Base-by-base conservation (phyloP, 2,797 vertebrate genomes). In the Hybognathus amarus region DNA sequence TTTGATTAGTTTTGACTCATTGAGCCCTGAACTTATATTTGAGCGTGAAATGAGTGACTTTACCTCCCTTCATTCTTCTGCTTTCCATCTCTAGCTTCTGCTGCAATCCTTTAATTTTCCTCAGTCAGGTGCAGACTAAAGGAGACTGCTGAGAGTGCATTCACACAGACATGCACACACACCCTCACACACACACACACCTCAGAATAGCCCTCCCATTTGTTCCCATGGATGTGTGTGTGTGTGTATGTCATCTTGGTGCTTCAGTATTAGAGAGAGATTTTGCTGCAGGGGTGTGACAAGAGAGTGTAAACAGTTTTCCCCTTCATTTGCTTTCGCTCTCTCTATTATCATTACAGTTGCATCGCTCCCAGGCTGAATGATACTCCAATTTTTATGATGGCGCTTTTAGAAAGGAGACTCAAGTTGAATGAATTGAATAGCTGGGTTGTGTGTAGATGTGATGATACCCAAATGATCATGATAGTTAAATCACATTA, bases 251-350 rank as follows among this genome's bases (percentile, higher is more conserved):
- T 77, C 45, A 71, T 56, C 13, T n/a, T 42, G 45, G 27, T 85
- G 22, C 73, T 63, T 54, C 74, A 83, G 74, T 61, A 69, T 61
- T 77, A 61, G 50, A 69, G 20, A 27, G 52, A 83, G 52, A 63
- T 77, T 77, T 77, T 70, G 74, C 74, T 83, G 82, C 74, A 83
- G 74, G 73, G 82, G 52, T 77, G 74, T 83, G 66, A 77, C 74
- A 83, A 77, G 66, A 12, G 36, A 80, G 42, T 64, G 83, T 80
- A 73, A 79, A 74, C 77, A 64, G 83, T 80, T 84, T 81, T 52
- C 56, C 30, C 69, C 77, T 63, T 79, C 42, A 79, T 80, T 80
- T 84, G 61, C n/a, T 67, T n/a, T 56, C 52, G 50, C 54, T 40
- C 66, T 77, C 61, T 83, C 47, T 77, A 40, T 56, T 83, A 63